Percentiles rank a stretch among this genome's conserved stretches.
Conservation (phyloP, 92 coral and sea anemone species). For the Phymanthus crucifer region DNA sequence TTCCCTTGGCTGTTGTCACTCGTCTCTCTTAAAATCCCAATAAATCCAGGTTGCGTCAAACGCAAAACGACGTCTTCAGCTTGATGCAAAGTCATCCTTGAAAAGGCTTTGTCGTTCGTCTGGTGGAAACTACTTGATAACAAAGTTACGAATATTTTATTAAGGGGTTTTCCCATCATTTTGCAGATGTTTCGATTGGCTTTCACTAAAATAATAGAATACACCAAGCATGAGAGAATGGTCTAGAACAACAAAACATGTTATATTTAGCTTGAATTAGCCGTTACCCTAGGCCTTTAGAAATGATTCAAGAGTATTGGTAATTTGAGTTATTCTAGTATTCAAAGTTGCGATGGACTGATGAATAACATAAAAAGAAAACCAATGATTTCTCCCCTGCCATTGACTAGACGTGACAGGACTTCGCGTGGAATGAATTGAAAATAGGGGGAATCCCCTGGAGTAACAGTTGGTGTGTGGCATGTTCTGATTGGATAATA, state of each 20-base stretch:
- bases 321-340: too few relatives aligned
- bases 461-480: background rate
- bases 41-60: background rate
- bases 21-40: background rate
- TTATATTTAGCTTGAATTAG: too few relatives aligned
- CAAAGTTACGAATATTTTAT: background rate
- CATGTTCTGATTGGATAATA: background rate
- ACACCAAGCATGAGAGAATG: background rate
- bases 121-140: background rate
- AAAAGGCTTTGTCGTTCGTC: background rate
- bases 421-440: too few relatives aligned
- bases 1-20: background rate
- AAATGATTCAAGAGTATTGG: background rate
- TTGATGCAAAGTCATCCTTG: background rate
- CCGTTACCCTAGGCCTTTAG: background rate
- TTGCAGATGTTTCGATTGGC: background rate
- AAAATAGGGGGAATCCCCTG: background rate
- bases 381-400: background rate
- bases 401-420: background rate
- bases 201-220: background rate
- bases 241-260: background rate
- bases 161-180: background rate
- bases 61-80: background rate
- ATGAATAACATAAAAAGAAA: too few relatives aligned
- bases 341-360: too few relatives aligned